phyloP scores from a whole-genome alignment of 2,888 invertebrate species.

The Campoplex capitator region DNA sequence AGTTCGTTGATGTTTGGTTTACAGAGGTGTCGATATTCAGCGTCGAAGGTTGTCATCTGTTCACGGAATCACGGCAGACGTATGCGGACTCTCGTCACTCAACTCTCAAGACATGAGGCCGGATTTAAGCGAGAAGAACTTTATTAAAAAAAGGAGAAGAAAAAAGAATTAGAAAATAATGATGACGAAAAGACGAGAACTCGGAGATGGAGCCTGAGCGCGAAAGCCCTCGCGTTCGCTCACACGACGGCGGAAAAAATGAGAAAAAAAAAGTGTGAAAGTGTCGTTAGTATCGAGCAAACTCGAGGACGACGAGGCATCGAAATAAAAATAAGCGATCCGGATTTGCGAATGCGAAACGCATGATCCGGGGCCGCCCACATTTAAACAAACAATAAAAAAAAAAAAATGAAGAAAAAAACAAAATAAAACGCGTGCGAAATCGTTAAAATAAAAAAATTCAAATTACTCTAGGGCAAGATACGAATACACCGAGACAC shows the following conservation, averaged over 20 bases:
- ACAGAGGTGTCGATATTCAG: conserved; percentile 98
- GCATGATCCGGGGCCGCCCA: conserved; percentile 7
- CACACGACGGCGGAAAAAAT: conserved; percentile 7
- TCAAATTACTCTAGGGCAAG: conserved; percentile 43
- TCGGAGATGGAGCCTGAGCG: background rate
- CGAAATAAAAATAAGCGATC: conserved; percentile 23
- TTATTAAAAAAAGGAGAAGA: conserved; percentile 53
- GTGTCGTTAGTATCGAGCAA: conserved; percentile 29
- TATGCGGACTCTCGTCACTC: conserved; percentile 89
- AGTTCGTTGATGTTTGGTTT: conserved; percentile 83
- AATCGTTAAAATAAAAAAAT: conserved; percentile 41
- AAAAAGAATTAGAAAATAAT: conserved; percentile 61
- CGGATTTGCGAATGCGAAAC: conserved; percentile 23
- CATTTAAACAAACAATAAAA: conserved; percentile 9
- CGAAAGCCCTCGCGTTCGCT: conserved; percentile 5
- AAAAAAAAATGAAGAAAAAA: background rate
- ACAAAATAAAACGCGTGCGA: conserved; percentile 1
- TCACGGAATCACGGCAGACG: conserved; percentile 89
- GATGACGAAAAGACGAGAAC: conserved; percentile 21
- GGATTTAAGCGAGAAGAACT: conserved; percentile 62
- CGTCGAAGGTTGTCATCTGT: conserved; percentile 95
- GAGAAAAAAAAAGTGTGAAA: conserved; percentile 23
- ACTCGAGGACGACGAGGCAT: conserved; percentile 24
- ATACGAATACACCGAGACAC: conserved; percentile 32
- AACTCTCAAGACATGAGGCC: conserved; percentile 85